A percentile compares a stretch with the other conserved stretches of the same genome.
Conservation (phyloP, 2,888 invertebrate genomes). For the Trichopria drosophilae region DNA sequence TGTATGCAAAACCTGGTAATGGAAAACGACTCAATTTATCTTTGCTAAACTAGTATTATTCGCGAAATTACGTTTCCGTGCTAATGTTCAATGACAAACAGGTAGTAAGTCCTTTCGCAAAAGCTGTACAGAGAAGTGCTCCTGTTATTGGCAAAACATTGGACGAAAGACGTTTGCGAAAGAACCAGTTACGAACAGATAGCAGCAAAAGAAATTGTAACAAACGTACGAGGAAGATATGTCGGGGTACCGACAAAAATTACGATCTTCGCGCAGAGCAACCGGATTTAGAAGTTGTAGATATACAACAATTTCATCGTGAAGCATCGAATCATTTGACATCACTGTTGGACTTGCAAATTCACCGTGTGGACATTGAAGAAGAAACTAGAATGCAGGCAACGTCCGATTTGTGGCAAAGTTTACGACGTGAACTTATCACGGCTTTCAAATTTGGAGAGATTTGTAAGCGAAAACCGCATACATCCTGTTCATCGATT, state of each 20-base stretch:
- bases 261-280: slow-evolving; percentile 21
- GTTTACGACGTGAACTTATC: slow-evolving; percentile 25
- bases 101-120: too few relatives aligned
- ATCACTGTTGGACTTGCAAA: slow-evolving; percentile 23
- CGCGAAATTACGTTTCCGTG: too few relatives aligned
- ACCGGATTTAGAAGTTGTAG: slow-evolving; percentile 16
- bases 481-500: slow-evolving; percentile 20
- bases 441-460: slow-evolving; percentile 35
- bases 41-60: too few relatives aligned
- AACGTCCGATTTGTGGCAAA: slow-evolving; percentile 21
- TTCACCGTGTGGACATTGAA: slow-evolving; percentile 26
- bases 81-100: too few relatives aligned
- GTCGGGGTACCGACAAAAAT: slow-evolving; percentile 12
- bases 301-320: slow-evolving; percentile 2
- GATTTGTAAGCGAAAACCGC: slow-evolving; percentile 18
- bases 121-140: too few relatives aligned
- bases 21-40: too few relatives aligned
- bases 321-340: slow-evolving; percentile 17
- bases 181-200: too few relatives aligned
- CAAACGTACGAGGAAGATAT: slow-evolving; percentile 29
- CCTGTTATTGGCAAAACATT: too few relatives aligned
- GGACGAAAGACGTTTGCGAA: too few relatives aligned
- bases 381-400: slow-evolving; percentile 26
- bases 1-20: too few relatives aligned
- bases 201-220: too few relatives aligned